Base-by-base conservation (phyloP, 2,113 vertebrate species). In the Galemys pyrenaicus region DNA sequence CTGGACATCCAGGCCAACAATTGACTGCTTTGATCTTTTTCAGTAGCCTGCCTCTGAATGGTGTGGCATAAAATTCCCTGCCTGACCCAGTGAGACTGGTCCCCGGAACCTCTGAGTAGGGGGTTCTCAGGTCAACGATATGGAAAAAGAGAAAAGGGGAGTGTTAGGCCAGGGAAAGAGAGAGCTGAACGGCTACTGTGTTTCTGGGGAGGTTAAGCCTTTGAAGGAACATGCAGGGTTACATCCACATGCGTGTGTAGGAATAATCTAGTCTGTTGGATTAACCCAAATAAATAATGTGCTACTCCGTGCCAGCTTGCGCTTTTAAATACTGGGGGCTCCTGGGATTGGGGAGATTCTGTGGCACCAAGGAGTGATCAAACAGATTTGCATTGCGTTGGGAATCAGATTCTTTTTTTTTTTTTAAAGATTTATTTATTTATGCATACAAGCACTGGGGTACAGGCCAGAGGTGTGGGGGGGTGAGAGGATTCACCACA, bases 221-320 rank as follows among this genome's bases (percentile, higher is more conserved):
- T 71, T 26, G 24, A 10, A 58, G 60, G 65, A 71, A 83, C 84
- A 80, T 60, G 46, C 32, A 80, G 10, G 24, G 5, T 80, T 54
- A 22, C n/a, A 35, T 60, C 62, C n/a, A 17, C 35, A 13, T 28
- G n/a, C 62, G 28, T 49, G 8, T 73, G 39, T 82, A 24, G 62
- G 74, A 92, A 92, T 35, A 82, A 62, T 22, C 54, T 56, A 22
- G 54, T 65, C 46, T 60, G 22, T 37, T n/a, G 46, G 54, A 81
- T 81, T 94, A 73, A 80, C 12, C 32, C 39, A 89, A 87, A 46
- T 67, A 82, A 91, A 78, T 83, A n/a, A 73, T 41, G 28, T 35
- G 70, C 58, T 24, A 46, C 30, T 87, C n/a, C 73, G 24, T 71
- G 32, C n/a, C 20, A 85, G 30, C 39, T 78, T 85, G 79, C 24